A percentile compares a stretch with the other conserved stretches of the same genome.
These are phyloP conservation scores for Oryzias woworae DNA, from an alignment of 2,113 vertebrate genomes.

Conservation along the genomic window DNA sequence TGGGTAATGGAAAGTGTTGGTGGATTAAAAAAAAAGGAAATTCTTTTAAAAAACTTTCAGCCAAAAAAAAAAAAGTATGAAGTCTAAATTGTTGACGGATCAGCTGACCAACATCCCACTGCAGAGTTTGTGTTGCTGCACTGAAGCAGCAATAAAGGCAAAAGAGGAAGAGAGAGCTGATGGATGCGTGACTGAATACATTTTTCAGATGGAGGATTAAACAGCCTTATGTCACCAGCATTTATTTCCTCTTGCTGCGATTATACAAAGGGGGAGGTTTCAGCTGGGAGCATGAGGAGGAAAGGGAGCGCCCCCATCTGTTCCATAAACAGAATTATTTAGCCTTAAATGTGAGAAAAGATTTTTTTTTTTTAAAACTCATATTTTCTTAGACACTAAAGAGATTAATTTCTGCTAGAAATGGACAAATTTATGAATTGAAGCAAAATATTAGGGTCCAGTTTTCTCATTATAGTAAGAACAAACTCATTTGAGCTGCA, in stretches of 20 bases:
- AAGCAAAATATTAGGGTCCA: background rate
- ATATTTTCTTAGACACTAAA: no score
- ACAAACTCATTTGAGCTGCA: background rate
- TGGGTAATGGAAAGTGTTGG: conserved; percentile 1
- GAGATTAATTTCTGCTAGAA: no score
- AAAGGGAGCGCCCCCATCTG: conserved; percentile 45
- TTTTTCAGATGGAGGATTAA: conserved; percentile 72
- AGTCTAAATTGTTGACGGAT: background rate
- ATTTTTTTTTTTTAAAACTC: no score
- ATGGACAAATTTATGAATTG: no score
- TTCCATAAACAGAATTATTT: background rate
- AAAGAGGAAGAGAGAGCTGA: conserved; percentile 54
- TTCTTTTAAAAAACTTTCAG: background rate
- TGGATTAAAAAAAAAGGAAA: conserved; percentile 12
- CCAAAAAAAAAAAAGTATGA: no score
- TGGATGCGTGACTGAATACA: conserved; percentile 72
- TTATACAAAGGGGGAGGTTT: conserved; percentile 24
- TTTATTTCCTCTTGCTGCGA: conserved; percentile 62
- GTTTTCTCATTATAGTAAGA: background rate
- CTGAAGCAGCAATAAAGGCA: conserved; percentile 16
- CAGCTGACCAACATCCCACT: conserved; percentile 29
- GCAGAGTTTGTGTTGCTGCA: conserved; percentile 1
- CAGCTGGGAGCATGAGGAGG: background rate
- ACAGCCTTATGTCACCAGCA: conserved; percentile 69
- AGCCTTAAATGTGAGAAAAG: no score